phyloP scores from a whole-genome alignment of 92 coral and sea anemone genomes.

The Desmophyllum pertusum region DNA sequence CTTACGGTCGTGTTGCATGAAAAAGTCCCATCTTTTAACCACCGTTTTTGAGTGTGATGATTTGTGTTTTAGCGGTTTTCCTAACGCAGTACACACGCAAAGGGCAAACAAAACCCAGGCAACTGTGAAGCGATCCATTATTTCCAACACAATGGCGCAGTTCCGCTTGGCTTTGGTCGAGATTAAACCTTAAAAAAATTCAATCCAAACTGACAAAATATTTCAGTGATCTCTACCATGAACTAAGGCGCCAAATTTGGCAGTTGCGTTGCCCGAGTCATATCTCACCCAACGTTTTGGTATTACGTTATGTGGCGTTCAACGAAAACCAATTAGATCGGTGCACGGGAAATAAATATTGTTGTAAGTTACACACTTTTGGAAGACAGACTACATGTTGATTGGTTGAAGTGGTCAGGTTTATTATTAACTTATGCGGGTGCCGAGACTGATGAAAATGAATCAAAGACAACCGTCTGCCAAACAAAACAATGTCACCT shows the following conservation, averaged over 20 bases:
- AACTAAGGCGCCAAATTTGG: conserved; percentile 35
- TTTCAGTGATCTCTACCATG: conserved; percentile 10
- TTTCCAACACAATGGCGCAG: not conserved
- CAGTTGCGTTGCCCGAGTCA: conserved; percentile 27
- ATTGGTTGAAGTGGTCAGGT: conserved; percentile 17
- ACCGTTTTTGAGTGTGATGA: conserved; percentile 37
- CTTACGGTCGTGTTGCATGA: conserved; percentile 85
- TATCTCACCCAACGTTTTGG: conserved; percentile 40
- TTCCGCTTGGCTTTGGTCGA: conserved; percentile 20
- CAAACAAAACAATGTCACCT: not conserved
- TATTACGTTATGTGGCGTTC: conserved; percentile 31
- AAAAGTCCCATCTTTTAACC: conserved; percentile 82
- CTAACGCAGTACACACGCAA: conserved; percentile 21
- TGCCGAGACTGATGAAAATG: not conserved
- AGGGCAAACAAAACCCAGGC: conserved; percentile 32
- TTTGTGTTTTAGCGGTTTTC: conserved; percentile 25
- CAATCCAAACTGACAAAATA: not conserved
- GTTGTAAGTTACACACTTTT: not conserved
- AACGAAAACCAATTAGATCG: conserved; percentile 32
- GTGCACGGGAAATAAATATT: not conserved
- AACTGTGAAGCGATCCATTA: conserved; percentile 29
- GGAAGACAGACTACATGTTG: not conserved
- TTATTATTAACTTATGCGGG: conserved; percentile 19
- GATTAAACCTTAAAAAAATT: not conserved
- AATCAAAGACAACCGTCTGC: too few species aligned